A percentile compares a stretch with the other conserved stretches of the same genome.
Evolutionary conservation across 2,113 vertebrate species (phyloP).

Genomic region (Apaloderma vittatum): DNA sequence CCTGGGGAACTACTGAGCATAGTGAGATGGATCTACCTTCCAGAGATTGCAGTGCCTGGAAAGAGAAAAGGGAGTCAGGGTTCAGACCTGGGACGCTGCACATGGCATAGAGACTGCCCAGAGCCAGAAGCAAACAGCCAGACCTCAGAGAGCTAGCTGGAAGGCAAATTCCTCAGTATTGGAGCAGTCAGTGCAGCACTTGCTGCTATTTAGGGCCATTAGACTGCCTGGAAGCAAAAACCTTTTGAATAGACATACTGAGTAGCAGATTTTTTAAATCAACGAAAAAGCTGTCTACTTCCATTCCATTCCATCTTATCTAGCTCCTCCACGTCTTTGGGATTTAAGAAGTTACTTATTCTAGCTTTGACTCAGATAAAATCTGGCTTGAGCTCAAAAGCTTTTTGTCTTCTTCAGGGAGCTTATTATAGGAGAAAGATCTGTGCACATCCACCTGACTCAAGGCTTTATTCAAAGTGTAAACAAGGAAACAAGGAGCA

Average conservation of each 20-base stretch:
- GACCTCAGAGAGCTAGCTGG: background rate
- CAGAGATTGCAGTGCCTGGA: background rate
- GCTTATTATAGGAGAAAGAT: constrained; percentile 20
- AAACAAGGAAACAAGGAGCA: background rate
- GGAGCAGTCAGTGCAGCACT: background rate
- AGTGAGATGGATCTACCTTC: background rate
- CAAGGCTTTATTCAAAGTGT: background rate
- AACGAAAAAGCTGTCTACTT: background rate
- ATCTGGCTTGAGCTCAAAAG: background rate
- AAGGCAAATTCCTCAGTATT: background rate
- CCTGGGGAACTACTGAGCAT: background rate
- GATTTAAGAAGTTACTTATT: background rate
- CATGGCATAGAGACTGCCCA: background rate
- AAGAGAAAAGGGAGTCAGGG: background rate
- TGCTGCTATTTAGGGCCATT: background rate
- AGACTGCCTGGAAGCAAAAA: background rate
- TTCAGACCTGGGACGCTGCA: background rate
- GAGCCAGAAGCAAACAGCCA: background rate
- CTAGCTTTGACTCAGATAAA: constrained; percentile 15
- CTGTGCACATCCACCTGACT: background rate
- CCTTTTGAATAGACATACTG: background rate
- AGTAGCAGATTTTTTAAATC: background rate
- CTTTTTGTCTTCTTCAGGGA: background rate
- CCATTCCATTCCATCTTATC: background rate
- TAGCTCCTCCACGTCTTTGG: background rate